Conservation (phyloP, 2,888 invertebrate genomes). For the Dugesia japonica region DNA sequence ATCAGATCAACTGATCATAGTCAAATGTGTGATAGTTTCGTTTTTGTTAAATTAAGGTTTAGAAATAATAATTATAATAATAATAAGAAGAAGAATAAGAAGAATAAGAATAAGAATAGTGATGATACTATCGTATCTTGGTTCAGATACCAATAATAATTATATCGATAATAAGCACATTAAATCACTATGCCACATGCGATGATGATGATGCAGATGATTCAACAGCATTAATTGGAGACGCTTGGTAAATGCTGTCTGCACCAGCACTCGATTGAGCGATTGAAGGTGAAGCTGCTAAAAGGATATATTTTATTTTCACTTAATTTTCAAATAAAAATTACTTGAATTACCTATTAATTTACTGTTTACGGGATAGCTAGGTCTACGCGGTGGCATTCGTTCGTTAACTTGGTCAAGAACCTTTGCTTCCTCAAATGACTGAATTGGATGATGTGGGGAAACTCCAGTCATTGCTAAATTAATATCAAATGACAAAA, state of each 20-base stretch:
- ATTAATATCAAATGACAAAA: too few relatives aligned
- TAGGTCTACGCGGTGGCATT: conserved; percentile 67
- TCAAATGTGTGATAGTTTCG: too few relatives aligned
- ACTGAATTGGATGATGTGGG: conserved; percentile 57
- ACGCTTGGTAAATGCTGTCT: not conserved
- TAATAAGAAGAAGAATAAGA: too few relatives aligned
- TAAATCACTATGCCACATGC: not conserved
- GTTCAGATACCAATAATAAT: too few relatives aligned
- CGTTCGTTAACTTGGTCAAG: conserved; percentile 96
- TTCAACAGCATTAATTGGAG: not conserved
- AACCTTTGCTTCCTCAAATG: conserved; percentile 95
- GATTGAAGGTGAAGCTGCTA: not conserved
- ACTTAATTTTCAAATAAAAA: too few relatives aligned
- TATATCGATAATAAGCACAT: too few relatives aligned
- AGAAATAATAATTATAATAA: too few relatives aligned
- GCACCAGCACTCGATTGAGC: not conserved
- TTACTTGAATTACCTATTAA: too few relatives aligned
- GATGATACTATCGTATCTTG: too few relatives aligned
- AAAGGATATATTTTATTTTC: too few relatives aligned
- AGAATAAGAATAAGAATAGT: too few relatives aligned
- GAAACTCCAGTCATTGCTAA: conserved; percentile 20
- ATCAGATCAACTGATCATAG: not conserved
- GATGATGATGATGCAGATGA: not conserved
- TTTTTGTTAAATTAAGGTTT: too few relatives aligned
- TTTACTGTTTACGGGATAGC: not conserved